Percentiles rank a stretch among this genome's conserved stretches.
phyloP scores from a whole-genome alignment of 1,140 invertebrate species.

The Melanaphis sacchari region DNA sequence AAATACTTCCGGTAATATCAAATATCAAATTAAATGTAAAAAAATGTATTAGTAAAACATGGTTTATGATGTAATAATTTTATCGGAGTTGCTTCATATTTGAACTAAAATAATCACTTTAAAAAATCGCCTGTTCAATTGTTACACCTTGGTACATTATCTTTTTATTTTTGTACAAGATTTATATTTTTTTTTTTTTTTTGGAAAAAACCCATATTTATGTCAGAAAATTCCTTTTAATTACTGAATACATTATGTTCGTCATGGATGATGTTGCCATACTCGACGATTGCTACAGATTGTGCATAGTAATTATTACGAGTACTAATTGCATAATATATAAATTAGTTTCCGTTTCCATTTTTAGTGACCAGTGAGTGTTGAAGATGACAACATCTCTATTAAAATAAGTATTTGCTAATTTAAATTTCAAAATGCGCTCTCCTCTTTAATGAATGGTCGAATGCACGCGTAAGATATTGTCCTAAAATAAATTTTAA shows the following conservation, averaged over 20 bases:
- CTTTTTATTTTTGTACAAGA: background rate
- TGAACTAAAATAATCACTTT: background rate
- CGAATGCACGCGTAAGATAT: background rate
- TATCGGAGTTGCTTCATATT: background rate
- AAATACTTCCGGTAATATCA: too few species aligned
- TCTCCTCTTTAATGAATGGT: background rate
- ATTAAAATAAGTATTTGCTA: background rate
- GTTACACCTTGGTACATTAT: background rate
- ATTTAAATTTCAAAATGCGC: background rate
- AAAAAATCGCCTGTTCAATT: background rate
- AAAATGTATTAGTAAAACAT: too few species aligned
- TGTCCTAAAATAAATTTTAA: background rate
- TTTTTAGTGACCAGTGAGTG: background rate
- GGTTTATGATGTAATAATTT: background rate
- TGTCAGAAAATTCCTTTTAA: background rate
- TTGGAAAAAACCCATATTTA: background rate
- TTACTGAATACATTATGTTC: background rate
- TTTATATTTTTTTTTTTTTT: background rate
- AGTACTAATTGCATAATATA: background rate
- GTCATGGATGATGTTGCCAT: background rate
- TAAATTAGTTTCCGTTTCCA: background rate
- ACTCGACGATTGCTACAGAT: background rate
- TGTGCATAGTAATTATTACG: background rate
- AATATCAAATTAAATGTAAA: too few species aligned
- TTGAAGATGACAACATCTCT: background rate